Evolutionary conservation across 2,797 vertebrate species (phyloP).

Genomic region (Apodemus agrarius): DNA sequence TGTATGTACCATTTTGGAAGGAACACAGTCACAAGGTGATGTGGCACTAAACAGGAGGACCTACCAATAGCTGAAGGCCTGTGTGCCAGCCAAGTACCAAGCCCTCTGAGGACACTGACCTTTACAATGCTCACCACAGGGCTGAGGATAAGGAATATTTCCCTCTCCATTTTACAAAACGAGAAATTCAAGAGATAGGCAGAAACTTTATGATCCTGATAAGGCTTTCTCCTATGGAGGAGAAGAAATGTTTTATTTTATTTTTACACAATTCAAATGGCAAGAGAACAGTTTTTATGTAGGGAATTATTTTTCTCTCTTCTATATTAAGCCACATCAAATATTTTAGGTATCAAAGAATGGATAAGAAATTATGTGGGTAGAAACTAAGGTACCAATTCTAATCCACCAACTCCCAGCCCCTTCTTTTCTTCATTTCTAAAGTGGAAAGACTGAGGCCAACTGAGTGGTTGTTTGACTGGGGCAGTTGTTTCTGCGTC

Average conservation of each 20-base stretch:
- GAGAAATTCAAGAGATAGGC: background rate
- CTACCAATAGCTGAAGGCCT: background rate
- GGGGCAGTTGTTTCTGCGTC: background rate
- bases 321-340: background rate
- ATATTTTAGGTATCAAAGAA: constrained; percentile 4
- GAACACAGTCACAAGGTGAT: background rate
- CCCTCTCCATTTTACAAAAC: background rate
- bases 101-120: background rate
- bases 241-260: background rate
- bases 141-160: background rate
- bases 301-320: constrained; percentile 2
- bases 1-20: background rate
- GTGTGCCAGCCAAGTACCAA: background rate
- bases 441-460: background rate
- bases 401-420: background rate
- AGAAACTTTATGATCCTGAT: background rate
- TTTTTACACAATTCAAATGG: background rate
- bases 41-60: background rate
- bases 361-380: background rate
- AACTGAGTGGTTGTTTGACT: background rate
- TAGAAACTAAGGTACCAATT: background rate
- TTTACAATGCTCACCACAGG: background rate
- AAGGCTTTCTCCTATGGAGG: constrained; percentile 31
- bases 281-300: background rate
- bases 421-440: background rate